Conservation (phyloP, 1,140 invertebrate species). For the Radopholus similis region DNA sequence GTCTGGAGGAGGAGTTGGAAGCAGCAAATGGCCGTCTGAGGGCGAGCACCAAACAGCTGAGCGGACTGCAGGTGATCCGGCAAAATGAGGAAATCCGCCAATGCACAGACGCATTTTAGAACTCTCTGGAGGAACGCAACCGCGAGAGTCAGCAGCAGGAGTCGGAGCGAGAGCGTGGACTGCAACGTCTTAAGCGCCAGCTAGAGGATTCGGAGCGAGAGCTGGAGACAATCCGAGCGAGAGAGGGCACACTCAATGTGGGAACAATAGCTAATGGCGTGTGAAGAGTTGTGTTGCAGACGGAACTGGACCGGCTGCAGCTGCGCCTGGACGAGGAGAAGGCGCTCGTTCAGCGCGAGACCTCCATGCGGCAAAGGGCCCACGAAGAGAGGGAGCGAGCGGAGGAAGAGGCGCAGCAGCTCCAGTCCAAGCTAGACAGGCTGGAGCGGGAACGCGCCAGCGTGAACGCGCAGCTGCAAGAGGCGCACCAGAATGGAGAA, state of each 20-base stretch:
- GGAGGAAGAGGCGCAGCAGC: conserved; percentile 4
- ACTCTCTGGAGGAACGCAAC: conserved; percentile 18
- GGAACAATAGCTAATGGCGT: neutral
- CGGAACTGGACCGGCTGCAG: neutral
- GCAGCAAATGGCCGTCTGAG: conserved; percentile 21
- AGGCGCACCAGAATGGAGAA: conserved; percentile 12
- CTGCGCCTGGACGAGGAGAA: neutral
- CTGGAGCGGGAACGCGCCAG: conserved; percentile 20
- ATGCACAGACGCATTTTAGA: conserved; percentile 22
- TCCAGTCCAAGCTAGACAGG: neutral
- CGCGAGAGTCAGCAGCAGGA: conserved; percentile 33
- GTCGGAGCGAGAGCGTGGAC: conserved; percentile 1
- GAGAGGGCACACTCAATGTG: neutral
- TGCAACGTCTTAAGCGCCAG: neutral
- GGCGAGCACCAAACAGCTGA: conserved; percentile 26
- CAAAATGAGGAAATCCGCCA: neutral
- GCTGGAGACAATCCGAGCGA: conserved; percentile 1
- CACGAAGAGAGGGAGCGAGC: neutral
- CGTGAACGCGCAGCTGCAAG: neutral
- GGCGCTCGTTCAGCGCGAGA: neutral
- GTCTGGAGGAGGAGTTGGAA: conserved; percentile 34
- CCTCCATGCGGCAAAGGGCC: neutral
- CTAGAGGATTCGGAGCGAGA: conserved; percentile 12
- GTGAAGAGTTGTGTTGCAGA: conserved; percentile 12
- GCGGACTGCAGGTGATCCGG: conserved; percentile 9